Evolutionary conservation across 1,140 invertebrate species (phyloP).

Genomic region (Formica selysi): DNA sequence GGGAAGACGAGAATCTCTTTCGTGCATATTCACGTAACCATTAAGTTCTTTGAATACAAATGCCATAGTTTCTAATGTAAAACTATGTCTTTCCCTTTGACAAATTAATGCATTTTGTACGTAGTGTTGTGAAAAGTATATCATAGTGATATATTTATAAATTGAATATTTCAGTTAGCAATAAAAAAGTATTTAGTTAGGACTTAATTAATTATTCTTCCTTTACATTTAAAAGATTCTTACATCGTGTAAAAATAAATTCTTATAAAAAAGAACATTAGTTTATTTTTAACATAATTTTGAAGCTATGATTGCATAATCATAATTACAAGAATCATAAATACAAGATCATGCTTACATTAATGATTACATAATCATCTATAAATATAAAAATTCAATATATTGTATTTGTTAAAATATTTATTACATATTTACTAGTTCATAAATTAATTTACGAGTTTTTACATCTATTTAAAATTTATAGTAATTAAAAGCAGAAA

Average conservation of each 20-base stretch:
- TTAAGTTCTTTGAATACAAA: slow-evolving; percentile 71
- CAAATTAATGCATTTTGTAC: slow-evolving; percentile 10
- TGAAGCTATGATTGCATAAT: not conserved
- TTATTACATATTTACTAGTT: not conserved
- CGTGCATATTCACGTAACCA: slow-evolving; percentile 81
- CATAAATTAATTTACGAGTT: not conserved
- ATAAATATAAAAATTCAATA: not conserved
- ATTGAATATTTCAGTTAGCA: not conserved
- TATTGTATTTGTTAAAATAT: not conserved
- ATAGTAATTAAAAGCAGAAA: too few species aligned
- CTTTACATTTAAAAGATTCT: too few species aligned
- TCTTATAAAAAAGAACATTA: not conserved
- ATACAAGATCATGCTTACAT: not conserved
- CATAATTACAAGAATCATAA: not conserved
- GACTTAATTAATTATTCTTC: not conserved
- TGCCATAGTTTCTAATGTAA: slow-evolving; percentile 71
- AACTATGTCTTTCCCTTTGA: not conserved
- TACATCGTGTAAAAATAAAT: not conserved
- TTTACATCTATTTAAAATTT: too few species aligned
- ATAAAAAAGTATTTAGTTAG: not conserved
- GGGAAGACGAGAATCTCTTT: slow-evolving; percentile 74
- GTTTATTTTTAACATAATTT: not conserved
- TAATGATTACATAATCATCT: not conserved
- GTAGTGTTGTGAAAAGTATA: not conserved
- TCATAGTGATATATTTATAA: not conserved